phyloP scores from a whole-genome alignment of 2,888 invertebrate species.

The Thereva nobilitata region DNA sequence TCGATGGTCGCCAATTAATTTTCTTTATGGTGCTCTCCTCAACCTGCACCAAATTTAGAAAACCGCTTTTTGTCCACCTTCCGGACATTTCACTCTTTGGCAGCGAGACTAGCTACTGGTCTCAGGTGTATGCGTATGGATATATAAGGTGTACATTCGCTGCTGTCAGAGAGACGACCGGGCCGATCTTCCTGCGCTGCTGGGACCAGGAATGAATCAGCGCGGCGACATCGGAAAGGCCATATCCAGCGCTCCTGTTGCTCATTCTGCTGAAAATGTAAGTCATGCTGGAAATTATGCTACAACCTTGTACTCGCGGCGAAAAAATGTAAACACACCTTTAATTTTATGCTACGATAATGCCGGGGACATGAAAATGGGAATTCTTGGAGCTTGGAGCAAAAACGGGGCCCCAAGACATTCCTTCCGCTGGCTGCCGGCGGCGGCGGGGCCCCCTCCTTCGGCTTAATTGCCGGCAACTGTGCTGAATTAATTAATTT shows the following conservation, averaged over 20 bases:
- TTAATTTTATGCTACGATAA: slow-evolving; percentile 32
- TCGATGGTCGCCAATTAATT: slow-evolving; percentile 25
- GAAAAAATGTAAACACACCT: slow-evolving; percentile 35
- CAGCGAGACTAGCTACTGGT: too few species aligned
- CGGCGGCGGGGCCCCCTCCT: neutral
- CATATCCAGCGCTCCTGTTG: slow-evolving; percentile 21
- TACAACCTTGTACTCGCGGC: slow-evolving; percentile 16
- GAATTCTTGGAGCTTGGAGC: slow-evolving; percentile 11
- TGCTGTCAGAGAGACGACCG: too few species aligned
- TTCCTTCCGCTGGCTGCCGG: slow-evolving; percentile 15
- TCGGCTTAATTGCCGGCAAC: slow-evolving; percentile 4
- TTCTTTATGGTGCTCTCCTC: slow-evolving; percentile 28
- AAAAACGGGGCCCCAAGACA: slow-evolving; percentile 6
- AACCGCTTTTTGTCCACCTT: slow-evolving; percentile 21
- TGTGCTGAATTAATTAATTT: slow-evolving; percentile 31
- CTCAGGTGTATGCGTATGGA: too few species aligned
- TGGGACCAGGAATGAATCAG: slow-evolving; percentile 12
- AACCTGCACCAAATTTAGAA: slow-evolving; percentile 32
- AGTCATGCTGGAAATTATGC: slow-evolving; percentile 29
- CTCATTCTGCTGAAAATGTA: slow-evolving; percentile 29
- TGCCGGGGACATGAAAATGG: slow-evolving; percentile 9
- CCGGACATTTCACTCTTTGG: neutral
- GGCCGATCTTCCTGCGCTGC: neutral
- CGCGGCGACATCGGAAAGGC: neutral
- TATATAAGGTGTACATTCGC: too few species aligned